Conservation (phyloP, 2,888 invertebrate species). For the Beris morrisii region DNA sequence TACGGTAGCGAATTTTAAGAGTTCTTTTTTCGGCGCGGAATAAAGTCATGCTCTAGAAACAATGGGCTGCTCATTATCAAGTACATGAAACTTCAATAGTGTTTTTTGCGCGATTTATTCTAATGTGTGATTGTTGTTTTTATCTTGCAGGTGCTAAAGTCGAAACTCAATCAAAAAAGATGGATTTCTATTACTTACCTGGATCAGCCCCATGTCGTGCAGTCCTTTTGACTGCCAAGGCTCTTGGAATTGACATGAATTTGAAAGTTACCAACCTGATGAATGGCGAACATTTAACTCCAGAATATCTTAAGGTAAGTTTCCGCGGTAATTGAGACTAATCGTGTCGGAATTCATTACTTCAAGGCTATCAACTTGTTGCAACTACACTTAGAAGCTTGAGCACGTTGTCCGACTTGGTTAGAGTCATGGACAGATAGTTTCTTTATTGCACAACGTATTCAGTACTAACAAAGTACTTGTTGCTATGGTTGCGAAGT, state of each 20-base stretch:
- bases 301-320: constrained; percentile 68
- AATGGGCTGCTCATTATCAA: too few relatives aligned
- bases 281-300: constrained; percentile 67
- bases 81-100: too few relatives aligned
- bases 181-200: constrained; percentile 68
- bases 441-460: constrained; percentile 7
- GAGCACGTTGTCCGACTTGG: not conserved
- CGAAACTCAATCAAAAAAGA: constrained; percentile 38
- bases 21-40: too few relatives aligned
- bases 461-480: not conserved
- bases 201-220: constrained; percentile 69
- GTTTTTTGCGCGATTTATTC: not conserved
- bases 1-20: too few relatives aligned
- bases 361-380: not conserved
- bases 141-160: constrained; percentile 16
- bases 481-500: not conserved
- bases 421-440: not conserved
- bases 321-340: not conserved
- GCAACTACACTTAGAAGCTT: not conserved
- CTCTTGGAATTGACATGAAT: constrained; percentile 67
- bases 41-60: too few relatives aligned
- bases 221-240: constrained; percentile 66
- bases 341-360: not conserved
- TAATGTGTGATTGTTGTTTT: not conserved
- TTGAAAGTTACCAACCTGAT: constrained; percentile 63